Base-by-base conservation (phyloP, 2,113 vertebrate species). In the human (Homo sapiens) region DNA sequence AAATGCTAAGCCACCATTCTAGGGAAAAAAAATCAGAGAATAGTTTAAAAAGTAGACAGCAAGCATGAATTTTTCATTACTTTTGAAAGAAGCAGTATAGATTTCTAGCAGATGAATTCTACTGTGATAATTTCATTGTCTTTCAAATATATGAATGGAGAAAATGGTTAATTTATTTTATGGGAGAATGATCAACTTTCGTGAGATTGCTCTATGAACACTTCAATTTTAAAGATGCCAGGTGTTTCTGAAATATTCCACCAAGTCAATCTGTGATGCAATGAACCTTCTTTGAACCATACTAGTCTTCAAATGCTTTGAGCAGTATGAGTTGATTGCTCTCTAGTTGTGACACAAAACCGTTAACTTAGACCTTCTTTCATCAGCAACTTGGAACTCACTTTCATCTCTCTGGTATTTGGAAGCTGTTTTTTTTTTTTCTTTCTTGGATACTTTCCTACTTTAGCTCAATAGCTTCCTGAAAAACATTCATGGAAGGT, bases 121-220 rank as follows among this genome's bases (percentile, higher is more conserved):
- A 84, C 76, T 61, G 52, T 79, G 79, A 89, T 22, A 23, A 87
- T 11, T 96, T 89, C n/a, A 76, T 6, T 43, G 9, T 76, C 85
- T 92, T 93, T 96, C 40, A 84, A 90, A 85, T 88, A 76, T n/a
- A 68, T 1, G 17, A 95, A 45, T 64, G n/a, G 25, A 64, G 8
- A 82, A 97, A 97, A 91, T 5, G 68, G 22, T 95, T 32, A 50
- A 95, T 40, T 61, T 30, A 43, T 0, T 96, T 97, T 95, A 22
- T 87, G 52, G n/a, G 8, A 96, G 27, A 94, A 90, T 81, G 43
- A 85, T 87, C n/a, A 90, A 48, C 22, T 79, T 82, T 73, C 5
- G 4, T 38, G 48, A 86, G n/a, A 68, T 55, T 80, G 4, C 6
- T 57, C 23, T 48, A 38, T 30, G 45, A 96, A 95, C 14, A 82